Evolutionary conservation across 2,888 invertebrate genomes (phyloP).

Genomic region (Ormyrus rosae): DNA sequence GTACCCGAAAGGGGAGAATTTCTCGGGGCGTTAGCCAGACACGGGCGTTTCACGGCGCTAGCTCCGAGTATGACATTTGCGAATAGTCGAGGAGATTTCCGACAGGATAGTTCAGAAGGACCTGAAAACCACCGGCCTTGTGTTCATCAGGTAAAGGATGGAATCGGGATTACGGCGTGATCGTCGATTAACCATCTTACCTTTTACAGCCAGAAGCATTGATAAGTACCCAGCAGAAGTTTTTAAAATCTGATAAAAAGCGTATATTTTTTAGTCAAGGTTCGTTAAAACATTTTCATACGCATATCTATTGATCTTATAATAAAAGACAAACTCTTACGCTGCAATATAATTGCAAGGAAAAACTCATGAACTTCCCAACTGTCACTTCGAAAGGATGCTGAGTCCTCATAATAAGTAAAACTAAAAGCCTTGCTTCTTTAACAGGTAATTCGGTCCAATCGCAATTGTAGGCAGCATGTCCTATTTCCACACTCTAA

Average conservation of each 20-base stretch:
- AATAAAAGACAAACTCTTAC: conserved; percentile 54
- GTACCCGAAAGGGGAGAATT: too few relatives aligned
- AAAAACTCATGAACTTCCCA: conserved; percentile 66
- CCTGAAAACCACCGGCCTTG: too few relatives aligned
- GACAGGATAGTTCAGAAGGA: too few relatives aligned
- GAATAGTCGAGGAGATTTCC: too few relatives aligned
- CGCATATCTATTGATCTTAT: too few relatives aligned
- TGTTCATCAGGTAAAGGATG: neutral
- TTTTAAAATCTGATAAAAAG: conserved; percentile 42
- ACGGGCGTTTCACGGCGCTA: too few relatives aligned
- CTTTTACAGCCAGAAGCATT: conserved; percentile 53
- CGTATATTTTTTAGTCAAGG: neutral
- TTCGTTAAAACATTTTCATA: too few relatives aligned
- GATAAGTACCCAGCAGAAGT: conserved; percentile 28
- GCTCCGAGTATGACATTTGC: too few relatives aligned
- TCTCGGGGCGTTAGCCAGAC: too few relatives aligned
- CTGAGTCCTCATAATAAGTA: conserved; percentile 60
- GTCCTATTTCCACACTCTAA: conserved; percentile 60
- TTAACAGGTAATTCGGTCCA: conserved; percentile 62
- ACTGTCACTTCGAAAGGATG: conserved; percentile 65
- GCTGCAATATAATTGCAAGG: conserved; percentile 63
- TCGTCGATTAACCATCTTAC: conserved; percentile 2
- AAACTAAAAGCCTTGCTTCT: conserved; percentile 60
- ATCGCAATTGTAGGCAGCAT: conserved; percentile 61
- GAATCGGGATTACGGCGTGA: too few relatives aligned